These are phyloP conservation scores for Acropora tenuis DNA, from an alignment of 64 coral and sea anemone species.

Conservation along the genomic window DNA sequence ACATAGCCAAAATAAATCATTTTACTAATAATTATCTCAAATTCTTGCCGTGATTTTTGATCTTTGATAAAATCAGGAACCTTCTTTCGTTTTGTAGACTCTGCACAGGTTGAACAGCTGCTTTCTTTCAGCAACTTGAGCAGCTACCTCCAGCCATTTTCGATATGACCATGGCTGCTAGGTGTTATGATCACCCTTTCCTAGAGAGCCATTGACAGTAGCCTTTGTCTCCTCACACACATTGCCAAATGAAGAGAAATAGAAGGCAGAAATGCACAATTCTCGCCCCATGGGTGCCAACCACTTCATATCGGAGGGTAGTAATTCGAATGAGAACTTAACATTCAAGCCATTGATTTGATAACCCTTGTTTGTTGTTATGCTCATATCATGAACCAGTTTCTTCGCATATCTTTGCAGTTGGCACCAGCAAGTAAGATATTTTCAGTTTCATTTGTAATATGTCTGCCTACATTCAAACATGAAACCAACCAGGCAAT, in stretches of 20 bases:
- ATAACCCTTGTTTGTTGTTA: slow-evolving; percentile 13
- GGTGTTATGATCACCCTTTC: neutral
- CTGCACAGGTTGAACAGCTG: slow-evolving; percentile 21
- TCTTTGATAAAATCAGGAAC: slow-evolving; percentile 59
- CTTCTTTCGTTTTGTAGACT: slow-evolving; percentile 66
- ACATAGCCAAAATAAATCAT: slow-evolving; percentile 42
- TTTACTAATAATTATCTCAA: slow-evolving; percentile 33
- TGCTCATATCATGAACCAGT: slow-evolving; percentile 47
- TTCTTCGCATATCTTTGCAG: slow-evolving; percentile 14
- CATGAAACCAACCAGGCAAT: slow-evolving; percentile 52
- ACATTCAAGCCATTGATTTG: slow-evolving; percentile 38
- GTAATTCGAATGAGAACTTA: slow-evolving; percentile 52
- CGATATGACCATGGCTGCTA: slow-evolving; percentile 26
- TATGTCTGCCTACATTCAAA: slow-evolving; percentile 54
- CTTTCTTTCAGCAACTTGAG: slow-evolving; percentile 27
- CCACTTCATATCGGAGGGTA: slow-evolving; percentile 63
- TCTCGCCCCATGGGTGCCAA: slow-evolving; percentile 6
- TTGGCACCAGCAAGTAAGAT: slow-evolving; percentile 25
- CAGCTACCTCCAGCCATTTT: slow-evolving; percentile 22
- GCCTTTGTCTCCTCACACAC: slow-evolving; percentile 22
- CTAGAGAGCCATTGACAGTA: slow-evolving; percentile 37
- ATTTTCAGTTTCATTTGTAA: slow-evolving; percentile 52
- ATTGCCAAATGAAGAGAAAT: slow-evolving; percentile 59
- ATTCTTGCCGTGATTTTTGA: slow-evolving; percentile 58
- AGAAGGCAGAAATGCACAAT: slow-evolving; percentile 42